Evolutionary conservation across 2,888 invertebrate genomes (phyloP).

Genomic region (Drosophila incognita): DNA sequence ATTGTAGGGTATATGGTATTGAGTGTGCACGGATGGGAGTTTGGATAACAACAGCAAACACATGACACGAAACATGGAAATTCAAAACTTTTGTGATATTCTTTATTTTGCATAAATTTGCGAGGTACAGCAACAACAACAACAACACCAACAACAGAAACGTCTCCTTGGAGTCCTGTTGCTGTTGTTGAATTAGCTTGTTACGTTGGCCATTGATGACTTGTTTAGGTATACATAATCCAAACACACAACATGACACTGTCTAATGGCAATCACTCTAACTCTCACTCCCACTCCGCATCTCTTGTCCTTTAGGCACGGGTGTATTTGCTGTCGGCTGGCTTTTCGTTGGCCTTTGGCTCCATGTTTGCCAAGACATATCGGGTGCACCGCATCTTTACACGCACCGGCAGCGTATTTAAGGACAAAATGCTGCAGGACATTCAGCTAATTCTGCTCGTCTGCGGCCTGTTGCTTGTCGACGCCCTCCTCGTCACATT

Average conservation of each 20-base stretch:
- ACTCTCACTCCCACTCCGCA: background rate
- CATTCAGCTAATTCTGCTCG: slow-evolving; percentile 93
- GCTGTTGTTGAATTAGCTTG: slow-evolving; percentile 32
- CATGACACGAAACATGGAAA: slow-evolving; percentile 56
- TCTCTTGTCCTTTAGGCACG: slow-evolving; percentile 87
- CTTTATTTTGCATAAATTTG: slow-evolving; percentile 77
- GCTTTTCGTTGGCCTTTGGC: slow-evolving; percentile 96
- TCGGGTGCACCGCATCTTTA: slow-evolving; percentile 95
- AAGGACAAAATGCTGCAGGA: slow-evolving; percentile 96
- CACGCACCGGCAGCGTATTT: slow-evolving; percentile 92
- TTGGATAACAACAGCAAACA: slow-evolving; percentile 50
- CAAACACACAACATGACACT: slow-evolving; percentile 48
- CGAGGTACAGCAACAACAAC: slow-evolving; percentile 6
- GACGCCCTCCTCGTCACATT: slow-evolving; percentile 93
- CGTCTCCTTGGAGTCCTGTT: slow-evolving; percentile 41
- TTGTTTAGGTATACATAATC: slow-evolving; percentile 50
- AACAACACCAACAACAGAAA: slow-evolving; percentile 3
- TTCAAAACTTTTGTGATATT: slow-evolving; percentile 76
- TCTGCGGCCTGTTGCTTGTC: slow-evolving; percentile 92
- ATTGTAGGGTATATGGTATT: background rate
- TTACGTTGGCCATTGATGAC: slow-evolving; percentile 65
- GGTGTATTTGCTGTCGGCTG: slow-evolving; percentile 94
- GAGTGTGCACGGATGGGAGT: background rate
- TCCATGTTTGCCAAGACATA: slow-evolving; percentile 98
- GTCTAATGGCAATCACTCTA: slow-evolving; percentile 8